phyloP scores from a whole-genome alignment of 2,888 invertebrate genomes.

The Drosophila nr. perissopoda region DNA sequence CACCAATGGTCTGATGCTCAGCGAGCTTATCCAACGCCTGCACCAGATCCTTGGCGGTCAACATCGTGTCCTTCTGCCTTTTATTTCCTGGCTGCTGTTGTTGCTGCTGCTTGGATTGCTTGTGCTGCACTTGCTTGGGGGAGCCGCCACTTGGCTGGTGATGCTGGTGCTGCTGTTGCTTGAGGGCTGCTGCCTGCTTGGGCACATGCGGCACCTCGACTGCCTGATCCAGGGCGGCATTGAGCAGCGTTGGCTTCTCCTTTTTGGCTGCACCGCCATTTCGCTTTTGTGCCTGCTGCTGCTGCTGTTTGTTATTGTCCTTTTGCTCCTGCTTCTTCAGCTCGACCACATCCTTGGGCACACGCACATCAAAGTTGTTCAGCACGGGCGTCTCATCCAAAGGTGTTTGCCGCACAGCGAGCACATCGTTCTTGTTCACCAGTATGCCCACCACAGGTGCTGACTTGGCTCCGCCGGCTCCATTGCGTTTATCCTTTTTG shows the following conservation, averaged over 20 bases:
- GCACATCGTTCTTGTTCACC: constrained; percentile 82
- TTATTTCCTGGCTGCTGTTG: constrained; percentile 71
- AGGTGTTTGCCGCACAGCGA: constrained; percentile 73
- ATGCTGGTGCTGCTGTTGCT: constrained; percentile 67
- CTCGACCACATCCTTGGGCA: constrained; percentile 91
- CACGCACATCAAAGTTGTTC: constrained; percentile 92
- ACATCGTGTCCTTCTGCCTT: constrained; percentile 84
- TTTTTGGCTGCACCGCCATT: constrained; percentile 59
- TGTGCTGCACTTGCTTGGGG: constrained; percentile 79
- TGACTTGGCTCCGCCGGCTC: constrained; percentile 47
- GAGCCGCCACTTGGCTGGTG: constrained; percentile 77
- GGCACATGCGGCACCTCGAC: constrained; percentile 65
- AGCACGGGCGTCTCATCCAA: constrained; percentile 76
- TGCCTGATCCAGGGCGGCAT: constrained; percentile 49
- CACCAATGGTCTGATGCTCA: constrained; percentile 89
- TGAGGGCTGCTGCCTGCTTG: constrained; percentile 67
- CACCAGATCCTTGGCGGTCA: constrained; percentile 76
- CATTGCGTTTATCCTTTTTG: constrained; percentile 81
- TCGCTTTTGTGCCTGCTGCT: constrained; percentile 65
- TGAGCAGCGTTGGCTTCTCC: constrained; percentile 54
- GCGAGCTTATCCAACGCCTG: constrained; percentile 86
- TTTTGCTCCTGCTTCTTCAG: constrained; percentile 80
- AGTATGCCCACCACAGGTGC: constrained; percentile 81
- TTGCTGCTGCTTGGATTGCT: constrained; percentile 84
- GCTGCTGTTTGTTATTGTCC: constrained; percentile 67